These are phyloP conservation scores for Vireo griseus DNA, from an alignment of 2,797 vertebrate species.

Conservation along the genomic window DNA sequence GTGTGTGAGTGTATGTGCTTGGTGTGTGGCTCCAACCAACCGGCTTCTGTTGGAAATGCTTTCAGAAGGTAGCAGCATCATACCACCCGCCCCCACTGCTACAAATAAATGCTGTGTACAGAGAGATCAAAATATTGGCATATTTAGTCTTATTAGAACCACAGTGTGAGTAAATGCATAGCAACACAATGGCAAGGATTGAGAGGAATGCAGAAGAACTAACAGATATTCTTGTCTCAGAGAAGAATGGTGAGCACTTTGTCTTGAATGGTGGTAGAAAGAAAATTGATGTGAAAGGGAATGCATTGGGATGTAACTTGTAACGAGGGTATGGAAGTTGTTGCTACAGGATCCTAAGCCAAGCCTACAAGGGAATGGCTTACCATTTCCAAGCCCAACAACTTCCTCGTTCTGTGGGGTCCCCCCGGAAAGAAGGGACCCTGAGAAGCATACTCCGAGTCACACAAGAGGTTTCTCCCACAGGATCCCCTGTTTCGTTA, in stretches of 20 bases:
- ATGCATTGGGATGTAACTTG: neutral
- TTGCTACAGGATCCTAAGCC: neutral
- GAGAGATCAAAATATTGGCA: slow-evolving; percentile 15
- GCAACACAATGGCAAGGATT: neutral
- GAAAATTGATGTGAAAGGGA: neutral
- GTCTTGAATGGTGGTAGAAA: neutral
- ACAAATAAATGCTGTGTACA: neutral
- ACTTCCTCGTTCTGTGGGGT: neutral
- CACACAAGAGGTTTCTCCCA: no score
- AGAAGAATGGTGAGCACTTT: neutral
- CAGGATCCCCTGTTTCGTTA: no score
- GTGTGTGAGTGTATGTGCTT: no score
- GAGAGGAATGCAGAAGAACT: neutral
- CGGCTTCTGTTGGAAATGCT: no score
- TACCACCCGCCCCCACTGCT: no score
- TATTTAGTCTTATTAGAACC: neutral
- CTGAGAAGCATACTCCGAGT: no score
- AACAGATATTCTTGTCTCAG: fast-evolving
- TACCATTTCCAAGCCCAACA: neutral
- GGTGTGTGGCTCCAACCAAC: no score
- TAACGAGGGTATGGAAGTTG: neutral
- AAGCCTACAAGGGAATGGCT: neutral
- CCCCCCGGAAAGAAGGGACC: no score
- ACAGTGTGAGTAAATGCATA: neutral
- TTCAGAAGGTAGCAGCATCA: no score